Conservation (phyloP, 2,797 vertebrate genomes). For the Manis javanica region DNA sequence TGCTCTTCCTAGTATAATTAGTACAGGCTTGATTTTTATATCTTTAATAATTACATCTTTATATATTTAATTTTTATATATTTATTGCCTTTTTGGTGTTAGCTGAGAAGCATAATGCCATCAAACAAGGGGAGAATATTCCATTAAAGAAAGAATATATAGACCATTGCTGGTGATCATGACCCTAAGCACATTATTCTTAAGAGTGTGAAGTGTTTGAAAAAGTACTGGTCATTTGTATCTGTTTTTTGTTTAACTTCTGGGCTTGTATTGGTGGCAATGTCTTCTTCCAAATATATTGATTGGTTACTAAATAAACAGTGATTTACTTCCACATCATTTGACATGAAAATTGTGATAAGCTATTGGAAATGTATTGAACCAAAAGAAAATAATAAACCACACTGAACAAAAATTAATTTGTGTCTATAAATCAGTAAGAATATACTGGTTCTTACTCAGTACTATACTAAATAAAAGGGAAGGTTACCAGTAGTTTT, state of each 20-base stretch:
- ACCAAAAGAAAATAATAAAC: not conserved
- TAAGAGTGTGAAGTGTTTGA: not conserved
- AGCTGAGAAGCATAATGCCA: not conserved
- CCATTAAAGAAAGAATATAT: not conserved
- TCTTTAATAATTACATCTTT: not conserved
- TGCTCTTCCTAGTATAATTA: constrained; percentile 7
- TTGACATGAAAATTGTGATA: not conserved
- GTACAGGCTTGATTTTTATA: not conserved
- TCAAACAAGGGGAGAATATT: not conserved
- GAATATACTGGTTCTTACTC: not conserved
- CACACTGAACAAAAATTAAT: not conserved
- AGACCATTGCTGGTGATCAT: not conserved
- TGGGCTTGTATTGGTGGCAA: not conserved
- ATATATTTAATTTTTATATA: too few relatives aligned
- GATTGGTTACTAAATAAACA: not conserved
- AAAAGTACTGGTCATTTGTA: not conserved
- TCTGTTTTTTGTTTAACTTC: not conserved
- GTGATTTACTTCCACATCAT: not conserved
- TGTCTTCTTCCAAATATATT: not conserved
- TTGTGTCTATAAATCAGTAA: not conserved
- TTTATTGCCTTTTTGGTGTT: not conserved
- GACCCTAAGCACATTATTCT: not conserved
- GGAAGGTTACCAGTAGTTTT: not conserved
- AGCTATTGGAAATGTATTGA: not conserved
- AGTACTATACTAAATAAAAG: not conserved